These are phyloP conservation scores for Zoanthus sociatus DNA, from an alignment of 92 coral and sea anemone species.

Conservation along the genomic window DNA sequence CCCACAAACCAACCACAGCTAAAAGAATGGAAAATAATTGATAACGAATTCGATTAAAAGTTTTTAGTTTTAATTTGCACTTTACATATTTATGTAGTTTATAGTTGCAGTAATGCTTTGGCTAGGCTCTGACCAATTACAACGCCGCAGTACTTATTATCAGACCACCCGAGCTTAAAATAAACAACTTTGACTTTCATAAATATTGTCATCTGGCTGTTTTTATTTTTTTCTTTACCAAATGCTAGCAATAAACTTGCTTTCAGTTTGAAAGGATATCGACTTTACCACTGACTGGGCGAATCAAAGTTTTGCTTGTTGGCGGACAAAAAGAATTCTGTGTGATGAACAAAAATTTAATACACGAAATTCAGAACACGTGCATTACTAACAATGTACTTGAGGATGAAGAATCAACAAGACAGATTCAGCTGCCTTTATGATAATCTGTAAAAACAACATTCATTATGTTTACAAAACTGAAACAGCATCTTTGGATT, in stretches of 20 bases:
- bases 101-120: slow-evolving; percentile 36
- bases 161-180: slow-evolving; percentile 46
- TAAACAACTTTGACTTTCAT: slow-evolving; percentile 23
- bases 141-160: neutral
- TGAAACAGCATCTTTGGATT: slow-evolving; percentile 76
- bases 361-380: slow-evolving; percentile 33
- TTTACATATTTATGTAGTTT: slow-evolving; percentile 28
- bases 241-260: slow-evolving; percentile 12
- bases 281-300: neutral
- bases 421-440: slow-evolving; percentile 70
- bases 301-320: neutral
- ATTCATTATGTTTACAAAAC: slow-evolving; percentile 86
- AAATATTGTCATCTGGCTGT: neutral
- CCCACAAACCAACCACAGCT: slow-evolving; percentile 25
- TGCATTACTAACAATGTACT: slow-evolving; percentile 35
- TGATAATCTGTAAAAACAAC: slow-evolving; percentile 87
- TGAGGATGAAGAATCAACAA: slow-evolving; percentile 27
- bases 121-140: slow-evolving; percentile 26
- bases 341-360: neutral
- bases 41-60: slow-evolving; percentile 7
- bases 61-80: slow-evolving; percentile 4
- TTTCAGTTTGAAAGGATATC: neutral
- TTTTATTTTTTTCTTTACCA: slow-evolving; percentile 29
- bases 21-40: slow-evolving; percentile 28
- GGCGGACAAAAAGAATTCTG: neutral